Conservation (phyloP, 2,797 vertebrate genomes). For the Dermochelys coriacea region DNA sequence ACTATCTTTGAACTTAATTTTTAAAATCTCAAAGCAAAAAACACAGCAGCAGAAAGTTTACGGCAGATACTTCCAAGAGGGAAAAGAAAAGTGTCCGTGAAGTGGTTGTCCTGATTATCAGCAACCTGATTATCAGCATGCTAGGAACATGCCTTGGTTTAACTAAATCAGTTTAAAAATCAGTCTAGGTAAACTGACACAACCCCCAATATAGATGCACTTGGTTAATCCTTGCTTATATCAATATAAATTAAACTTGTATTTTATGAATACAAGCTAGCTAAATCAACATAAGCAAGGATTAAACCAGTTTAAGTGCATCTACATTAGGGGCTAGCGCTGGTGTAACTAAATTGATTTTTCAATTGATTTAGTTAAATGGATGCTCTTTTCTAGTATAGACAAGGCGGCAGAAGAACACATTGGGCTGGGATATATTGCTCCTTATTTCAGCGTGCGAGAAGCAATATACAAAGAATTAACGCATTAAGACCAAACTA, state of each 20-base stretch:
- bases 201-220: neutral
- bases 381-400: neutral
- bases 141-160: neutral
- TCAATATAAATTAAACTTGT: neutral
- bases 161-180: slow-evolving; percentile 39
- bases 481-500: neutral
- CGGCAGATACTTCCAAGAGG: neutral
- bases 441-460: neutral
- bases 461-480: neutral
- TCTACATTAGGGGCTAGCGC: neutral
- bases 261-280: slow-evolving; percentile 18
- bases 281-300: slow-evolving; percentile 11
- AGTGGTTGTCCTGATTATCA: neutral
- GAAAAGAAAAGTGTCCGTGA: neutral
- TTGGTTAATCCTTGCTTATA: neutral
- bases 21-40: neutral
- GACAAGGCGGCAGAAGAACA: neutral
- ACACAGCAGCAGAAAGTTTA: neutral
- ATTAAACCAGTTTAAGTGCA: slow-evolving; percentile 25
- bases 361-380: neutral
- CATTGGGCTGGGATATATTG: neutral
- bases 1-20: neutral
- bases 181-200: slow-evolving; percentile 12
- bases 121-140: neutral
- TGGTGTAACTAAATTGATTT: neutral